These are phyloP conservation scores for Ascidia mentula DNA, from an alignment of 23 tunicate species.

Conservation along the genomic window DNA sequence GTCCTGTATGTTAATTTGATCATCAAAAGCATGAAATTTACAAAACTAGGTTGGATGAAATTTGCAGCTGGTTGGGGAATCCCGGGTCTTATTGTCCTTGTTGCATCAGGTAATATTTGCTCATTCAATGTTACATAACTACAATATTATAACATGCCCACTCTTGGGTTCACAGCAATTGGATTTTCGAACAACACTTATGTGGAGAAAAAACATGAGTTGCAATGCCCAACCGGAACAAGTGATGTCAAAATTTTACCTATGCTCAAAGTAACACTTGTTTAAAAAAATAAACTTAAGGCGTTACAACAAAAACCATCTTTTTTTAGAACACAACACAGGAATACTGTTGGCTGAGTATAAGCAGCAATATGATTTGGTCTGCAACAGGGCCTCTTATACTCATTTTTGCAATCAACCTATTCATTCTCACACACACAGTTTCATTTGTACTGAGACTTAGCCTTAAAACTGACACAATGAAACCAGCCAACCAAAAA, in stretches of 20 bases:
- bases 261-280: background rate
- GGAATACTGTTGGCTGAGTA: slow-evolving; percentile 58
- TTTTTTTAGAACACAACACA: background rate
- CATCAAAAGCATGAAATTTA: slow-evolving; percentile 50
- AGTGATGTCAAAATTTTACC: background rate
- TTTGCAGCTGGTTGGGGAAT: slow-evolving; percentile 76
- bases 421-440: slow-evolving; percentile 70
- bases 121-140: background rate
- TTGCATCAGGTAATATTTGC: slow-evolving; percentile 49
- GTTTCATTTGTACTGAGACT: slow-evolving; percentile 59
- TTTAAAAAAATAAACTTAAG: background rate
- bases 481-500: slow-evolving; percentile 48
- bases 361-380: slow-evolving; percentile 64
- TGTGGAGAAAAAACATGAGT: slow-evolving; percentile 10
- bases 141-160: background rate
- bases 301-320: background rate
- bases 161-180: slow-evolving; percentile 11
- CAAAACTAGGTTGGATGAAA: slow-evolving; percentile 61
- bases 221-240: background rate
- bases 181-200: slow-evolving; percentile 30
- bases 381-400: slow-evolving; percentile 67
- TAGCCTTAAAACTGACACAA: slow-evolving; percentile 50
- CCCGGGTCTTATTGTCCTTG: slow-evolving; percentile 51
- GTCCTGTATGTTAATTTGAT: slow-evolving; percentile 56
- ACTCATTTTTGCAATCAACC: slow-evolving; percentile 50